Evolutionary conservation across 2,888 invertebrate species (phyloP), one percentile per base, ranked within the genome.

Genomic region (Cepaea hortensis): DNA sequence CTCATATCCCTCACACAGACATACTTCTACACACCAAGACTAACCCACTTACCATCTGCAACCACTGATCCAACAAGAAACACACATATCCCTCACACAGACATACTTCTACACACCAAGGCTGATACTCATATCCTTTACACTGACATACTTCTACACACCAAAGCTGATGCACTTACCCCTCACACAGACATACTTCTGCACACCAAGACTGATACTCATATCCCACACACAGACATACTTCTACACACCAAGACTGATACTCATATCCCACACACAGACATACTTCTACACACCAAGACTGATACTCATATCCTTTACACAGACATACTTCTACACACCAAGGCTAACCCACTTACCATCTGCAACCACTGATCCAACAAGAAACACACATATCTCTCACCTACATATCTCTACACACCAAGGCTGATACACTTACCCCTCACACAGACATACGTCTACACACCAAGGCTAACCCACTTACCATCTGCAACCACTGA

Each of bases 221-320:
- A 93, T 93, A 13, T 93, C 94, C 15, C 93, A 91, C n/a, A 93
- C 94, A 90, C 93, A 93, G 35, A 94, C 92, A 86, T 93, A 93
- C 6, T 6, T 55, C 55, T 55, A 2, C 55, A 55, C 35, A 35
- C 35, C 35, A 35, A 35, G 35, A 35, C 35, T 35, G 35, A 35
- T 35, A 35, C 35, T 35, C 35, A 35, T 35, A 35, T 35, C 35
- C 35, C 35, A 1, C 35, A 35, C 35, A 35, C 35, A 35, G 35
- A 35, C 35, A 35, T 35, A 35, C 35, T 35, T 35, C 35, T 35
- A 1, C 35, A 35, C 35, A 35, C 35, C 35, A 35, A 35, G 35
- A 35, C 35, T 35, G 35, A 35, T 35, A 35, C 35, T 35, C 35
- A 35, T 35, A 35, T 35, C 35, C 35, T 1, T 35, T 1, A 35